Conservation (phyloP, 2,113 vertebrate species). For the Tachycineta bicolor region DNA sequence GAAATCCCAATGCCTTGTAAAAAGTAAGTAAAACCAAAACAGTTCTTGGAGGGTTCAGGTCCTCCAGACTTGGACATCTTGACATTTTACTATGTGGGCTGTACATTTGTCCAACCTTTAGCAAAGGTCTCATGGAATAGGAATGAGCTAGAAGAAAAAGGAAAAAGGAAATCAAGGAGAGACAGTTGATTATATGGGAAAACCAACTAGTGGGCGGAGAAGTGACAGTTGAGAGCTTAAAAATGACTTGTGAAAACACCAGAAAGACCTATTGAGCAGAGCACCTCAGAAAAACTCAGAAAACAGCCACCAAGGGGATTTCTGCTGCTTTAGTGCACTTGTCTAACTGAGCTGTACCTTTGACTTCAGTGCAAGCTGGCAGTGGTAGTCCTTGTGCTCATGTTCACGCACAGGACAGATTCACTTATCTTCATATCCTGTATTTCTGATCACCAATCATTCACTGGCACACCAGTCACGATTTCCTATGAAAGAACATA, state of each 20-base stretch:
- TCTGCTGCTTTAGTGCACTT: not conserved
- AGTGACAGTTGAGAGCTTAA: not conserved
- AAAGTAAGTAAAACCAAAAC: not conserved
- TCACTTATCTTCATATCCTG: not conserved
- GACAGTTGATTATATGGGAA: not conserved
- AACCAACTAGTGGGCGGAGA: fast-evolving
- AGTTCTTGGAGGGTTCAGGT: not conserved
- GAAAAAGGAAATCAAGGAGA: not conserved
- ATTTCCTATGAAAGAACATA: not conserved
- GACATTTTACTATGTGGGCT: not conserved
- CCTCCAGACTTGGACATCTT: not conserved
- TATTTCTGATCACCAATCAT: not conserved
- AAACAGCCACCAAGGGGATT: not conserved
- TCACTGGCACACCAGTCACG: not conserved
- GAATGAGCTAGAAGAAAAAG: not conserved
- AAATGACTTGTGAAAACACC: not conserved
- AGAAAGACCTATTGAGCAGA: not conserved
- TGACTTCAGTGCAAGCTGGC: not conserved
- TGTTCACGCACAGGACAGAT: not conserved
- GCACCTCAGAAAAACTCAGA: not conserved
- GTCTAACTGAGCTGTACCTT: not conserved
- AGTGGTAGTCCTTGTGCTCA: too few relatives aligned
- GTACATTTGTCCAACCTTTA: not conserved
- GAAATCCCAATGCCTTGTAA: not conserved
- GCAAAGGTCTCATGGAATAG: not conserved